Evolutionary conservation across 2,888 invertebrate genomes (phyloP).

Genomic region (Acrobeloides nanus): DNA sequence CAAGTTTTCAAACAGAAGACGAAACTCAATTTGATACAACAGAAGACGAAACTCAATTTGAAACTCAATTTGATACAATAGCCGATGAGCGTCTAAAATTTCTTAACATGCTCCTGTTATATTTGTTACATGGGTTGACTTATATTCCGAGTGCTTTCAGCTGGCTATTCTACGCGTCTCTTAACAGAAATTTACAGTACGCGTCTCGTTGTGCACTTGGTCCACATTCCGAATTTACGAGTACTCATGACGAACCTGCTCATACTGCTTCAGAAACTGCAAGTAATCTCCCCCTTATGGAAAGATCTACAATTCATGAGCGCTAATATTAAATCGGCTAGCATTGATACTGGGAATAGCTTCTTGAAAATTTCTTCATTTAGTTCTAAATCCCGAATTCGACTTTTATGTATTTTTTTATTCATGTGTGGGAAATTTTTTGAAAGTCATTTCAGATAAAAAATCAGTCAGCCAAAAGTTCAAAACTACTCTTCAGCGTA

Average conservation of each 20-base stretch:
- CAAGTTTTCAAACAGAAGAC: too few species aligned
- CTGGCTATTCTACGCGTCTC: conserved; percentile 52
- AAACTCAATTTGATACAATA: too few species aligned
- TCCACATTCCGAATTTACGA: conserved; percentile 17
- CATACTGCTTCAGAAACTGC: conserved; percentile 12
- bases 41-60: too few species aligned
- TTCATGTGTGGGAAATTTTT: too few species aligned
- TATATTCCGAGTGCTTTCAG: conserved; percentile 51
- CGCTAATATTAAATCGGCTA: conserved; percentile 36
- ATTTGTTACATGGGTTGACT: conserved; percentile 45
- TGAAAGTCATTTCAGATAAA: too few species aligned
- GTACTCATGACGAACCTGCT: conserved; percentile 10
- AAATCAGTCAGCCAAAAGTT: too few species aligned
- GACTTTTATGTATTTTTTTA: too few species aligned
- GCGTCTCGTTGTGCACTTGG: conserved; percentile 19
- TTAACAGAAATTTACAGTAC: conserved; percentile 41
- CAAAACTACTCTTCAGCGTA: too few species aligned
- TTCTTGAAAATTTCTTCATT: conserved; percentile 42
- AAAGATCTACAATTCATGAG: conserved; percentile 45
- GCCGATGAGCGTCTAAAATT: too few species aligned
- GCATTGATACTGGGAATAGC: conserved; percentile 37
- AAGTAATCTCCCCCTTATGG: conserved; percentile 31
- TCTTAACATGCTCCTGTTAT: conserved; percentile 29
- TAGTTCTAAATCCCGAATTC: conserved; percentile 31
- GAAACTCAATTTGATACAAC: too few species aligned